These are phyloP conservation scores for Sebastes hubbsi DNA, from an alignment of 2,797 vertebrate genomes.

Conservation along the genomic window DNA sequence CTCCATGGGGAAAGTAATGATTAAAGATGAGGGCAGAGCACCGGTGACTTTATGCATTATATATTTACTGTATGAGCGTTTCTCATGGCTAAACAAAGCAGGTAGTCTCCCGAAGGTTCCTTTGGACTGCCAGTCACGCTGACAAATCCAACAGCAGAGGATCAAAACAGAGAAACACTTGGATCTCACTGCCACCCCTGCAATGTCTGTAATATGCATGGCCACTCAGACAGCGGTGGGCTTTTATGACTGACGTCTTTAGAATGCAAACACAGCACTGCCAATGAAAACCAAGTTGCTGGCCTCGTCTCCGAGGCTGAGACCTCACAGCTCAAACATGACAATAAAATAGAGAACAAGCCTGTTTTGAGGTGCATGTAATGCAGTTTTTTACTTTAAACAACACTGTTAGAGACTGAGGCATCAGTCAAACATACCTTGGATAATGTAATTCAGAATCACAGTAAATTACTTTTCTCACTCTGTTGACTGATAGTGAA, in stretches of 20 bases:
- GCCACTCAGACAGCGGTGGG: background rate
- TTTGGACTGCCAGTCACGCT: conserved; percentile 40
- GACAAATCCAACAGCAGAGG: conserved; percentile 20
- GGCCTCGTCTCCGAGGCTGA: background rate
- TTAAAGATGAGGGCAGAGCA: conserved; percentile 24
- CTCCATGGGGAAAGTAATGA: conserved; percentile 20
- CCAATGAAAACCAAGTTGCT: background rate
- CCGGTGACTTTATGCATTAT: background rate
- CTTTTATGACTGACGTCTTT: conserved; percentile 7
- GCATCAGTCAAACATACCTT: background rate
- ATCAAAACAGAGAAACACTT: background rate
- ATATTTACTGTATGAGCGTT: conserved; percentile 5
- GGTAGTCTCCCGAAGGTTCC: background rate
- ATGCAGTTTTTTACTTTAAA: background rate
- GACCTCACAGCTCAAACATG: background rate
- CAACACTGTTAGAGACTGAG: background rate
- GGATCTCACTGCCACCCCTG: background rate
- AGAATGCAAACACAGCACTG: background rate
- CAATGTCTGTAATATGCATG: background rate
- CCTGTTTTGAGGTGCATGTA: background rate
- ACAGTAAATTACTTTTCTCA: background rate
- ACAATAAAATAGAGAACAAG: background rate
- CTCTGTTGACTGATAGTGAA: background rate
- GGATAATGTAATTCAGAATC: background rate
- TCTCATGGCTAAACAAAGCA: conserved; percentile 12